Base-by-base conservation (phyloP, 2,888 invertebrate species). In the Nezara viridula region DNA sequence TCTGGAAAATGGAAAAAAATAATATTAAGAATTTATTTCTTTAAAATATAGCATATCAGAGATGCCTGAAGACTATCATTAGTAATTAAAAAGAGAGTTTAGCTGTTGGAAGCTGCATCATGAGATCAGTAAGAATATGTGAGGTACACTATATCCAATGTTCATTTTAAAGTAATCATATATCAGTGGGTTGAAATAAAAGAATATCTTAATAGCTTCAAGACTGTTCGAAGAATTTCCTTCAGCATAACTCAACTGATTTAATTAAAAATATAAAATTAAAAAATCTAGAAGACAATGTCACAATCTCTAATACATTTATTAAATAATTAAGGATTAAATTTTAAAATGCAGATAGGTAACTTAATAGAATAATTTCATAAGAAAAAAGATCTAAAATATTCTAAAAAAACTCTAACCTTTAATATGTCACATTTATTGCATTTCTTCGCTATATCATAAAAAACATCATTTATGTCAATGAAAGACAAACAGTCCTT, bases 361-460 rank as follows among this genome's bases (percentile, higher is more conserved):
- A 27, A 27, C n/a, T 27, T 60, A 9, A 60, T 60, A n/a, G n/a
- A n/a, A n/a, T n/a, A n/a, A n/a, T n/a, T n/a, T 60, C 16, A 66
- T 66, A 19, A 32, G 16, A 66, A 32, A 50, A 27, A 86, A 37
- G 24, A 86, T 86, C 50, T 86, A 86, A 44, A 52, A 50, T n/a
- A 86, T 52, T 37, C 16, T 49, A 5, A 86, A 32, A n/a, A 50
- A 40, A 49, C 27, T 60, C 89, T 90, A 92, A 96, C 96, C 94
- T 95, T 94, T 92, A 95, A 96, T 89, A 92, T 92, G 85, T 96
- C 95, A 91, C 94, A 94, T 91, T 95, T 95, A 92, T 96, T 96
- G 93, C 96, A 96, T 92, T 97, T 97, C 88, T 96, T 94, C 0
- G 97, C 96, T 90, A 98, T 95, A 91, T 96, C 94, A 92, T 96